Evolutionary conservation across 2,888 invertebrate genomes (phyloP).

Genomic region (Globia sparganii): DNA sequence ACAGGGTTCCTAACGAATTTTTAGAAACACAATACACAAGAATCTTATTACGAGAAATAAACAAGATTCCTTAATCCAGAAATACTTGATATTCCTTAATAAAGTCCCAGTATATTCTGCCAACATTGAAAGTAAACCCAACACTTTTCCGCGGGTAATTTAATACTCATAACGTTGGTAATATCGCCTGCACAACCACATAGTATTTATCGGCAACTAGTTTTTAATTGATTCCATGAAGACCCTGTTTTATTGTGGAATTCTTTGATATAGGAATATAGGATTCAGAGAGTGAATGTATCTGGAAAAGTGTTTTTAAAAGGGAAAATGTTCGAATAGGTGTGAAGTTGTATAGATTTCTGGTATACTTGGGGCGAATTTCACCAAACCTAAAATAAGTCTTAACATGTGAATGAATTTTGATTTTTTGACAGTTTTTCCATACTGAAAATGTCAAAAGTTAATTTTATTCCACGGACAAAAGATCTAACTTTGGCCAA

Average conservation of each 20-base stretch:
- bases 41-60: background rate
- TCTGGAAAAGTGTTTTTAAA: conserved; percentile 44
- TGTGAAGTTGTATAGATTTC: background rate
- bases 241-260: conserved; percentile 40
- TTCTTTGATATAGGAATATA: conserved; percentile 32
- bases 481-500: too few species aligned
- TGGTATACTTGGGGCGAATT: too few species aligned
- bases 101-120: background rate
- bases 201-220: conserved; percentile 55
- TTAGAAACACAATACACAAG: background rate
- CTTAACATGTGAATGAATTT: too few species aligned
- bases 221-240: conserved; percentile 63
- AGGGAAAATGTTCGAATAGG: background rate
- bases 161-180: conserved; percentile 34
- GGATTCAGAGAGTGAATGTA: conserved; percentile 31
- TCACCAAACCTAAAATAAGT: too few species aligned
- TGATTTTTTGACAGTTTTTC: too few species aligned
- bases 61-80: background rate
- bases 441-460: too few species aligned
- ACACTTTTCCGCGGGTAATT: conserved; percentile 30
- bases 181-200: conserved; percentile 28
- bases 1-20: background rate
- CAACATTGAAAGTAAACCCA: conserved; percentile 16
- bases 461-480: too few species aligned
- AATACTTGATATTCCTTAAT: background rate